These are phyloP conservation scores for Altica lythri DNA, from an alignment of 2,888 invertebrate species.

Conservation along the genomic window DNA sequence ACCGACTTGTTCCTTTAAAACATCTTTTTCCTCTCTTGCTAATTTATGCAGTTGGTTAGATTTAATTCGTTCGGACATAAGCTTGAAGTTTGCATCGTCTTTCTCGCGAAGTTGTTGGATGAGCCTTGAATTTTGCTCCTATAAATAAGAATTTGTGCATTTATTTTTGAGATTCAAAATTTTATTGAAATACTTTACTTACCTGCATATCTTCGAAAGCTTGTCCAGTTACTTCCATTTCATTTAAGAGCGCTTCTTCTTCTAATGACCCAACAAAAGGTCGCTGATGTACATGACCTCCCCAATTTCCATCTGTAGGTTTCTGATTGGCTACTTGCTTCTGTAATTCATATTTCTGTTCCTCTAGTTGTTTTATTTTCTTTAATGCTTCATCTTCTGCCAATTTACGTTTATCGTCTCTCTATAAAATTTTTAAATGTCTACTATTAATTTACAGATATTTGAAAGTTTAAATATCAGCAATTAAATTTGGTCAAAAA, in stretches of 20 bases:
- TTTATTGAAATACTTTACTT: too few species aligned
- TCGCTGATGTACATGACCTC: conserved; percentile 60
- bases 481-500: not conserved
- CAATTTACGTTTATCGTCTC: conserved; percentile 86
- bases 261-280: conserved; percentile 81
- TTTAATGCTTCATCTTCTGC: conserved; percentile 94
- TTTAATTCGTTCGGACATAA: conserved; percentile 96
- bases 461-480: not conserved
- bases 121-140: conserved; percentile 91
- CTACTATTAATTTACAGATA: too few species aligned
- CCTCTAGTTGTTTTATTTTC: conserved; percentile 93
- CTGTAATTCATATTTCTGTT: conserved; percentile 89
- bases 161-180: conserved; percentile 12
- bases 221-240: conserved; percentile 99
- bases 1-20: conserved; percentile 78
- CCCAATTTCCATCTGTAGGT: conserved; percentile 61
- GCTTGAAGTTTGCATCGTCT: conserved; percentile 97
- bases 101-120: conserved; percentile 96
- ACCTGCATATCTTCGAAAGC: conserved; percentile 98
- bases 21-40: conserved; percentile 91
- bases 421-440: too few species aligned
- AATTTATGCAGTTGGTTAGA: conserved; percentile 95
- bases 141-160: conserved; percentile 1
- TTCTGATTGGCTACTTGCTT: conserved; percentile 88
- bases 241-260: conserved; percentile 94